Evolutionary conservation across 2,888 invertebrate genomes (phyloP), one percentile per base, ranked within the genome.

Genomic region (Spisula solida): DNA sequence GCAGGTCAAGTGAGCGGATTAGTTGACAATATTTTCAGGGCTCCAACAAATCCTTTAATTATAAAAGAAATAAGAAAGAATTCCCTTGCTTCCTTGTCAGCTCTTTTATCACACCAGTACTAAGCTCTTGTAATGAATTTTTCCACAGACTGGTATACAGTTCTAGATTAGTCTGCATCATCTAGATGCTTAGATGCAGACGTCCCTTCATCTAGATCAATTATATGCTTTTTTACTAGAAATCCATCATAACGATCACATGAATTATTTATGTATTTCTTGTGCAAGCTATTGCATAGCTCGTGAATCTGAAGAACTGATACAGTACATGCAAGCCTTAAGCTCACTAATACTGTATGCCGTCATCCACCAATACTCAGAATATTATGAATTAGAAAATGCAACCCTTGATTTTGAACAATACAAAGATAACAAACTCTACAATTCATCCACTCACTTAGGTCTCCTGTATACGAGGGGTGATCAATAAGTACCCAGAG

Each of bases 21-120:
- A 56, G 75, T 31, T n/a, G 47, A 75, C 48, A 79, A 79, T 75
- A 79, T 60, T 48, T 83, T 87, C 60, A 81, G 86, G 29, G n/a
- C 48, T 31, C 25, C 34, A 47, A 82, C 87, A 87, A 90, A 90
- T 90, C 87, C 81, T 85, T 82, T 88, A 88, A 90, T 87, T 85
- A 87, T 56, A 86, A 82, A 60, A 79, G 80, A 85, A 82, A 87
- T 88, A 86, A 82, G 87, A 85, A 83, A 81, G 84, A 83, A 90
- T 90, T 90, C 90, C 90, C 87, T 1, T 29, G 90, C 31, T 85
- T 25, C 75, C 51, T 85, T 85, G 85, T 85, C 87, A 20, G 12
- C 51, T 82, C 87, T 82, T 81, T 81, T 41, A 70, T 82, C 82
- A 47, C 14, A 34, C n/a, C 60, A 48, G 12, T 60, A 20, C n/a